Base-by-base conservation (phyloP, 2,797 vertebrate species). In the Florisuga fusca region DNA sequence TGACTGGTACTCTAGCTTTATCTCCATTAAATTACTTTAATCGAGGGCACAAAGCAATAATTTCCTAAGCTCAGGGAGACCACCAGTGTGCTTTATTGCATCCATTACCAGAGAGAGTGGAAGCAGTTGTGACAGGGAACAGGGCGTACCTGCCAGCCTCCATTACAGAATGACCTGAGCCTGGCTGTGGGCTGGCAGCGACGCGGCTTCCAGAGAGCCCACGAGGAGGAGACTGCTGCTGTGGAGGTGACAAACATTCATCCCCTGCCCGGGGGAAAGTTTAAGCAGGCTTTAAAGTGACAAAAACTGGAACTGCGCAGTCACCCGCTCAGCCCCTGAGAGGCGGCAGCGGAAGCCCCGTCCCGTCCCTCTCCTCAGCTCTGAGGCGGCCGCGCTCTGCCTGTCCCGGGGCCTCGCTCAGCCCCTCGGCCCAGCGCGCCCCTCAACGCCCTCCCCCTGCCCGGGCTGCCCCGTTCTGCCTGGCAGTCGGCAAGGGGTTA, bases 221-320 rank as follows among this genome's bases (percentile, higher is more conserved):
- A 2, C 0, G 1, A 46, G 54, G 23, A 3, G 0, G 53, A 41
- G 38, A 41, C 33, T 57, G 71, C 33, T 31, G 41, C 17, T 17
- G 23, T 7, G 7, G 31, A 57, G 41, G 10, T 8, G 36, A 8
- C 36, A 41, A 26, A 16, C 5, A 3, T 6, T 45, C 22, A 20
- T 19, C 22, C 25, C 22, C 25, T 10, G 23, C 21, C 73, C 29
- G 16, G 0, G 4, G 25, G 17, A 90, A 71, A 14, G 5, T 21
- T 64, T 33, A 57, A 0, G 0, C 15, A 10, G 1, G 0, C 41
- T 82, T 64, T 46, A 25, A 48, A 81, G n/a, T 0, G 2, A 12
- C n/a, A 80, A n/a, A 15, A 38, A 48, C 19, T 20, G 8, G 46
- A 21, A 46, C 46, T 22, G 46, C 20, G 19, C 46, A 10, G 46